These are phyloP conservation scores for Agrochola circellaris DNA, from an alignment of 2,888 invertebrate genomes.

Conservation along the genomic window DNA sequence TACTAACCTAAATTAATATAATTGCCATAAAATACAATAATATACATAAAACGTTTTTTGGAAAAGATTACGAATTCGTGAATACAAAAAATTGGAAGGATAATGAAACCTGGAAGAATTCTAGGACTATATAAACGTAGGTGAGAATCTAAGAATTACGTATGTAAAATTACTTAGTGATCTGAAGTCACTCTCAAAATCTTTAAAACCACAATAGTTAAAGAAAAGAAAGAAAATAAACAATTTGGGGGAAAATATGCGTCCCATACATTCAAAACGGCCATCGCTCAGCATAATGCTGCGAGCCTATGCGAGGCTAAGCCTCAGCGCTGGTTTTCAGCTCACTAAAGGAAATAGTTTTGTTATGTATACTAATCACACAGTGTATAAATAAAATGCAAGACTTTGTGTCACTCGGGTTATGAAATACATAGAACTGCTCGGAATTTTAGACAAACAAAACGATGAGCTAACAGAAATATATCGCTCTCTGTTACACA, in stretches of 20 bases:
- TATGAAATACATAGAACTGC: neutral
- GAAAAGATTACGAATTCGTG: neutral
- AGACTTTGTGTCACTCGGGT: neutral
- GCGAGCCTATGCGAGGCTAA: too few species aligned
- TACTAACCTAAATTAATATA: constrained; percentile 3
- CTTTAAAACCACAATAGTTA: neutral
- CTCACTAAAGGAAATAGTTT: neutral
- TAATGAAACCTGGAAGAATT: neutral
- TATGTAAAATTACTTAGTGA: neutral
- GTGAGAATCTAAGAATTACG: too few species aligned
- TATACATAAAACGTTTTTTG: neutral
- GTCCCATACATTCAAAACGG: too few species aligned
- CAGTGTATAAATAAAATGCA: neutral
- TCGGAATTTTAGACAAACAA: neutral
- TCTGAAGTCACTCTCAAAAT: neutral
- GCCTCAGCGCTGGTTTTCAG: too few species aligned
- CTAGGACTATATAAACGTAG: too few species aligned
- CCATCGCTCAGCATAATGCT: too few species aligned
- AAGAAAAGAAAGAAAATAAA: too few species aligned
- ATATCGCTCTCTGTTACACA: constrained; percentile 4
- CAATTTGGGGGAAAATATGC: too few species aligned
- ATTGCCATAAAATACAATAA: neutral
- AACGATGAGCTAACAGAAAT: neutral
- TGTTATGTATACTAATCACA: neutral
- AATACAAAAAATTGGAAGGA: neutral